These are phyloP conservation scores for Drosophila fuyamai DNA, from an alignment of 1,140 invertebrate species.

Conservation along the genomic window DNA sequence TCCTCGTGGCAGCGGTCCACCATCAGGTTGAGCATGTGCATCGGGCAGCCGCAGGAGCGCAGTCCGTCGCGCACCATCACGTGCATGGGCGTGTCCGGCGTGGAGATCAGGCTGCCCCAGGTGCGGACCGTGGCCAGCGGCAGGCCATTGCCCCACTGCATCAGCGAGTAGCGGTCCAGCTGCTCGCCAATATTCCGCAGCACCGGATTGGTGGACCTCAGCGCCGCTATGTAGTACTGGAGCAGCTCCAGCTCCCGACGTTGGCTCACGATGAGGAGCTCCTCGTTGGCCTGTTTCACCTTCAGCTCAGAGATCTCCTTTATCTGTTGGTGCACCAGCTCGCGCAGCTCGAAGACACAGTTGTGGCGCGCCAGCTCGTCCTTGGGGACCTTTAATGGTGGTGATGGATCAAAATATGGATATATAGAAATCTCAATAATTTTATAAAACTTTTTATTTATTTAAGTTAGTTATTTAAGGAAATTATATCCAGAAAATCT, in stretches of 20 bases:
- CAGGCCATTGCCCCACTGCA: conserved; percentile 54
- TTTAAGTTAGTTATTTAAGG: no score
- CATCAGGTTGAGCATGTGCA: conserved; percentile 55
- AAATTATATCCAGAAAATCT: no score
- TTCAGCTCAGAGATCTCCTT: conserved; percentile 21
- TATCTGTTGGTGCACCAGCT: conserved; percentile 32
- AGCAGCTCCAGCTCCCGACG: conserved; percentile 62
- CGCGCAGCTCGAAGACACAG: conserved; percentile 53
- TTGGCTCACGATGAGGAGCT: conserved; percentile 30
- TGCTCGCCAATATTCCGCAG: conserved; percentile 60
- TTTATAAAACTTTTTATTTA: no score
- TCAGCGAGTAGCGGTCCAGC: conserved; percentile 59
- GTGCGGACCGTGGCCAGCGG: conserved; percentile 28
- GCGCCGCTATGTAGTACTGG: conserved; percentile 57
- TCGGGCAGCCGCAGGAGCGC: conserved; percentile 46
- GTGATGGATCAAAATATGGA: no score
- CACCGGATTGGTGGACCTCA: conserved; percentile 59
- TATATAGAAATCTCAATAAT: no score
- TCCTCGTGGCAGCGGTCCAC: conserved; percentile 64
- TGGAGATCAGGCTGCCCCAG: conserved; percentile 69
- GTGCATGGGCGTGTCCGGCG: conserved; percentile 54
- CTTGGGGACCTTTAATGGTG: conserved; percentile 35
- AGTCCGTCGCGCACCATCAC: conserved; percentile 47
- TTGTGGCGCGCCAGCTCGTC: conserved; percentile 60
- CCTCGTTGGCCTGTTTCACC: conserved; percentile 17